phyloP scores from a whole-genome alignment of 2,888 invertebrate genomes.

The Saturnia pavonia region DNA sequence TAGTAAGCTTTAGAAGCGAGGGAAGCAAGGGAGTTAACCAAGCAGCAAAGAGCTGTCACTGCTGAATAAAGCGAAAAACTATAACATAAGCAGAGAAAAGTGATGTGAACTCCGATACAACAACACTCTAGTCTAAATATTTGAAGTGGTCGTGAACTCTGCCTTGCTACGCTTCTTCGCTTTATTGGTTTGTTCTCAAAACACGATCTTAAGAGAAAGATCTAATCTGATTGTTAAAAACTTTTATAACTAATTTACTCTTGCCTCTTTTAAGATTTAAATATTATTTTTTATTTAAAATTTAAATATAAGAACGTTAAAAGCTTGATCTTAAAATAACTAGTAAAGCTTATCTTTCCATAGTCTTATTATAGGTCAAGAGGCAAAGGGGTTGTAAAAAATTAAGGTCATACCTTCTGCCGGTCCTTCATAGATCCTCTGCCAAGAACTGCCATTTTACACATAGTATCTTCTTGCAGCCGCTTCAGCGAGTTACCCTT shows the following conservation, averaged over 20 bases:
- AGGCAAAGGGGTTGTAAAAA: background rate
- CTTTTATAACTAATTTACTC: background rate
- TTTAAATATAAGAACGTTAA: too few species aligned
- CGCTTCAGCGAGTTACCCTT: constrained; percentile 96
- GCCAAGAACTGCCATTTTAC: constrained; percentile 97
- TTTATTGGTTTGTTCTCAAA: background rate
- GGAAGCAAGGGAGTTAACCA: too few species aligned
- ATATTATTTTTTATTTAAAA: too few species aligned
- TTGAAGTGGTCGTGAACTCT: background rate
- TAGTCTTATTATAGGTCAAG: background rate
- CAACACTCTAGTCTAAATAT: background rate
- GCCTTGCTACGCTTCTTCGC: background rate
- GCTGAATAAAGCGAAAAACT: too few species aligned
- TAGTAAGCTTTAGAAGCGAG: too few species aligned
- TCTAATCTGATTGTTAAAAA: background rate
- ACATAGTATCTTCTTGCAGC: constrained; percentile 96
- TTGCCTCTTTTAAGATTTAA: background rate
- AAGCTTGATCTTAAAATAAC: background rate
- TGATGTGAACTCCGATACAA: background rate
- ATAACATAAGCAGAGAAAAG: too few species aligned
- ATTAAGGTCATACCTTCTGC: constrained; percentile 85
- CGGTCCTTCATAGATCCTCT: constrained; percentile 97
- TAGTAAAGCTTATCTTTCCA: background rate
- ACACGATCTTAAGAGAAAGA: background rate
- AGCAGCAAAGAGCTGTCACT: too few species aligned